phyloP scores from a whole-genome alignment of 2,797 vertebrate species.

The Diplodus puntazzo region DNA sequence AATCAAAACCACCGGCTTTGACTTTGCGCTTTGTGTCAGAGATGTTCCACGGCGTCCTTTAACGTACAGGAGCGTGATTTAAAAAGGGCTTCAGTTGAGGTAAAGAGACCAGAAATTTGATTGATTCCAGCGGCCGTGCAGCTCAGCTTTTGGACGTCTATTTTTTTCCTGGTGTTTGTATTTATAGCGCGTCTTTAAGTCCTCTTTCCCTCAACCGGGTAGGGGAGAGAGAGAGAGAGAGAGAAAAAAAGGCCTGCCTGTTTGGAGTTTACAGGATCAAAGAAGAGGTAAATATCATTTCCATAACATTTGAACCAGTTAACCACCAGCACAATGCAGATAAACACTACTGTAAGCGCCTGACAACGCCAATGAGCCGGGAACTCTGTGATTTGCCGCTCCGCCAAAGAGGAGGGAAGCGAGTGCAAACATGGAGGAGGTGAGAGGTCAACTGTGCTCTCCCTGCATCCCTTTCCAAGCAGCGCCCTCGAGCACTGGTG shows the following conservation, averaged over 20 bases:
- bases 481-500: slow-evolving; percentile 95
- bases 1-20: slow-evolving; percentile 81
- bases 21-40: slow-evolving; percentile 87
- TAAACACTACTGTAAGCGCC: slow-evolving; percentile 78
- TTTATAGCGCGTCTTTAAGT: slow-evolving; percentile 67
- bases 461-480: slow-evolving; percentile 93
- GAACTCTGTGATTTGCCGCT: slow-evolving; percentile 79
- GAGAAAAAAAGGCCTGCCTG: slow-evolving; percentile 36
- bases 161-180: slow-evolving; percentile 56
- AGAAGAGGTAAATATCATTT: slow-evolving; percentile 83
- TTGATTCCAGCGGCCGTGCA: slow-evolving; percentile 49
- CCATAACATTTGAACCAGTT: slow-evolving; percentile 85
- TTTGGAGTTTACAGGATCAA: slow-evolving; percentile 79
- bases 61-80: slow-evolving; percentile 80
- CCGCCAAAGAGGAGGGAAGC: slow-evolving; percentile 78
- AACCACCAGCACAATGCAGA: slow-evolving; percentile 79
- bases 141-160: slow-evolving; percentile 28
- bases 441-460: slow-evolving; percentile 90
- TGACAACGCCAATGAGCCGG: slow-evolving; percentile 81
- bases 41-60: slow-evolving; percentile 87
- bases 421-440: slow-evolving; percentile 87
- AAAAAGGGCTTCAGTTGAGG: slow-evolving; percentile 76
- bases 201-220: slow-evolving; percentile 52
- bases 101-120: slow-evolving; percentile 35
- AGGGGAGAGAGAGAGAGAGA: background rate